These are phyloP conservation scores for Sarcophaga carnaria DNA, from an alignment of 2,888 invertebrate species.

Conservation along the genomic window DNA sequence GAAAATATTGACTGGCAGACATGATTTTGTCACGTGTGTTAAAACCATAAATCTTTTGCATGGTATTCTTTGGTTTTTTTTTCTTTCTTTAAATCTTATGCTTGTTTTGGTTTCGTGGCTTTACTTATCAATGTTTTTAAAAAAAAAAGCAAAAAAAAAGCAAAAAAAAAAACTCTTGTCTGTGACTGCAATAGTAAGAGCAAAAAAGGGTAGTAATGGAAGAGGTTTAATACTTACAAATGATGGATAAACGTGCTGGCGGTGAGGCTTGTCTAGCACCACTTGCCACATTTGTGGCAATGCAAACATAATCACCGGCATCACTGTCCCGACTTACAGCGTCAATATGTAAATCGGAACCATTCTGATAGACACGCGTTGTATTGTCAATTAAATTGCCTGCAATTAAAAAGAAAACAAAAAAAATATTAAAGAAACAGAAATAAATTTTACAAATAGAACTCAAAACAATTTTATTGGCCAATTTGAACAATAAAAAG, in stretches of 20 bases:
- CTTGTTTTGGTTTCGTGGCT: constrained; percentile 16
- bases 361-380: constrained; percentile 79
- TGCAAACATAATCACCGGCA: constrained; percentile 81
- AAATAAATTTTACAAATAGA: background rate
- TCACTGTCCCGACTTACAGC: constrained; percentile 78
- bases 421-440: background rate
- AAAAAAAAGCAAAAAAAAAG: constrained; percentile 2
- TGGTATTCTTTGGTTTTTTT: constrained; percentile 11
- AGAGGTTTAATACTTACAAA: constrained; percentile 78
- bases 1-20: constrained; percentile 12
- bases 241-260: constrained; percentile 80
- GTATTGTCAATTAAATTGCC: constrained; percentile 79
- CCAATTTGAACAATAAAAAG: too few relatives aligned
- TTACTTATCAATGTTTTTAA: constrained; percentile 29
- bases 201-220: too few relatives aligned
- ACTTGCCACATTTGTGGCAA: constrained; percentile 80
- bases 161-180: background rate
- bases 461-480: too few relatives aligned
- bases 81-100: constrained; percentile 15
- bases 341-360: constrained; percentile 80
- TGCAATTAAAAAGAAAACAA: constrained; percentile 53
- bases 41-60: constrained; percentile 41
- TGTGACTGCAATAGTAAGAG: too few relatives aligned
- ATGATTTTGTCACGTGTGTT: constrained; percentile 51
- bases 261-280: constrained; percentile 82